These are phyloP conservation scores for Aricia agestis DNA, from an alignment of 1,140 invertebrate genomes.

Conservation along the genomic window DNA sequence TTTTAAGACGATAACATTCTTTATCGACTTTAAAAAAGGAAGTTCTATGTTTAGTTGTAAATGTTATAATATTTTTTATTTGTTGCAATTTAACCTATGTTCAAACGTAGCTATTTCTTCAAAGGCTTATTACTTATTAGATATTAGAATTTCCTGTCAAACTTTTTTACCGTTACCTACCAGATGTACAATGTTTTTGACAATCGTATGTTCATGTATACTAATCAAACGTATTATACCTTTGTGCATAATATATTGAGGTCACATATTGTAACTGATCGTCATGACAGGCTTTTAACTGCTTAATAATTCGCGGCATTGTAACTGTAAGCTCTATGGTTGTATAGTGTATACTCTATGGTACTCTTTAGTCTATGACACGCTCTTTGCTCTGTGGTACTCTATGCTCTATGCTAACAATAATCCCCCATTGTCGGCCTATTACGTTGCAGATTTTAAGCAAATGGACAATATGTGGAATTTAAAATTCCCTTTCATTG, in stretches of 20 bases:
- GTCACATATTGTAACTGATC: not conserved
- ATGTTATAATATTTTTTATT: too few relatives aligned
- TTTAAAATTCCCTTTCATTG: not conserved
- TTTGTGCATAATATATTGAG: not conserved
- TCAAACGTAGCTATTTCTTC: too few relatives aligned
- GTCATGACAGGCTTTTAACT: not conserved
- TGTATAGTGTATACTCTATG: not conserved
- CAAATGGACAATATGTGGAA: not conserved
- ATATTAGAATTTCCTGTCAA: not conserved
- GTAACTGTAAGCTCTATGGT: not conserved
- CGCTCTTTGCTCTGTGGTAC: not conserved
- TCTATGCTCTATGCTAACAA: not conserved
- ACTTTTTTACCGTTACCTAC: not conserved
- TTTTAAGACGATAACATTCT: too few relatives aligned
- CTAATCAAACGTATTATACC: not conserved
- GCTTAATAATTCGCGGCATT: not conserved
- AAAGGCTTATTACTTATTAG: too few relatives aligned
- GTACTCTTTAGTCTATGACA: not conserved
- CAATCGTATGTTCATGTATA: not conserved
- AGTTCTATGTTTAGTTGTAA: too few relatives aligned
- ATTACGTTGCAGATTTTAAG: slow-evolving; percentile 14
- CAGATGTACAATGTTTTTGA: not conserved
- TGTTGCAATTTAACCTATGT: too few relatives aligned
- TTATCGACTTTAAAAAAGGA: too few relatives aligned
- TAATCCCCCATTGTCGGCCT: not conserved